phyloP scores from a whole-genome alignment of 2,888 invertebrate genomes.

The Allygus modestus region DNA sequence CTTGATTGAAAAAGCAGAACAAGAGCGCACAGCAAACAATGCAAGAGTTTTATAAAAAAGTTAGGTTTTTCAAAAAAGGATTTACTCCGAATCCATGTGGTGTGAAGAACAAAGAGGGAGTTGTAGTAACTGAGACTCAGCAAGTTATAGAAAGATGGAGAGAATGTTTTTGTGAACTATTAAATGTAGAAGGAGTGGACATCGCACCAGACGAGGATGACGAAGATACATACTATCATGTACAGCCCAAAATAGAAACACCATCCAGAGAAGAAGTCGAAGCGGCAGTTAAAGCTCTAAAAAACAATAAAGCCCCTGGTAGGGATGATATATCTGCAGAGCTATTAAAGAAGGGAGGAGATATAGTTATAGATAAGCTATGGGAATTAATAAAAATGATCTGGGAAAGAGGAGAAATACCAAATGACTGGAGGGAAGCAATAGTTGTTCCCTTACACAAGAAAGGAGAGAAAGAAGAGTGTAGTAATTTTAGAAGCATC shows the following conservation, averaged over 20 bases:
- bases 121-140: background rate
- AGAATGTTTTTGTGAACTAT: conserved; percentile 14
- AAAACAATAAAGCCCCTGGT: background rate
- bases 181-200: background rate
- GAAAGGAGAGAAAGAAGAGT: too few species aligned
- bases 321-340: background rate
- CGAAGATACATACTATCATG: background rate
- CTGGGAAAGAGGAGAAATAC: too few species aligned
- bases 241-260: background rate
- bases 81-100: background rate
- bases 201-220: background rate
- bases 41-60: conserved; percentile 42
- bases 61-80: conserved; percentile 44
- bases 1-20: conserved; percentile 12
- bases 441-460: too few species aligned
- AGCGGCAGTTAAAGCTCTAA: background rate
- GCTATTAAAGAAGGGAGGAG: too few species aligned
- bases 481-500: too few species aligned
- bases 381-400: too few species aligned
- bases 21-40: conserved; percentile 46
- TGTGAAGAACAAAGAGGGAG: conserved; percentile 31
- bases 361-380: too few species aligned
- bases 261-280: background rate
- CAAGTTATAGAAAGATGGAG: conserved; percentile 12
- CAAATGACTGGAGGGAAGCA: too few species aligned